Evolutionary conservation across 2,113 vertebrate genomes (phyloP), one percentile per base, ranked within the genome.

Genomic region (Fregetta grallaria): DNA sequence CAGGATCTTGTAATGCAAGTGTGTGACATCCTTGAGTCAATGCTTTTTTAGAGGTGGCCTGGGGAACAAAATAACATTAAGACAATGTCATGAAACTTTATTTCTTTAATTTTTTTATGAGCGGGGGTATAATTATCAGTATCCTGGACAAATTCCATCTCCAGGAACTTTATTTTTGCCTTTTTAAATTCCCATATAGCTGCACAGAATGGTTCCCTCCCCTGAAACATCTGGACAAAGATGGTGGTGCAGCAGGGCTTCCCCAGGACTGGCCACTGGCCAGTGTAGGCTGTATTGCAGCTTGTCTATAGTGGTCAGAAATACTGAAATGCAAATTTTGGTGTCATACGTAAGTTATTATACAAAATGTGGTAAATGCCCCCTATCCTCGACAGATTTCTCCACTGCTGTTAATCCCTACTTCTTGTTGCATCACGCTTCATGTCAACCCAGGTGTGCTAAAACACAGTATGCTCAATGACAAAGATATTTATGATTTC

Each of bases 281-380:
- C 42, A 13, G 36, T 9, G 13, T 5, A 53, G 45, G 44, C 79
- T 61, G 38, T 71, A 42, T 22, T 73, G 71, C 75, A 61, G 44
- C 32, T 63, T 66, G 50, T 38, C 42, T 88, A 84, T 61, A 50
- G 32, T 4, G 29, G 34, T 56, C 82, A 76, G 34, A 62, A 93
- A 58, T 74, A 25, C 32, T 47, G 40, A 26, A 38, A 47, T 0
- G 0, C 63, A 65, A n/a, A 32, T 66, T 76, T 65, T 50, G 59
- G 2, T 4, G 1, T 40, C 58, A 1, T 1, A 7, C 25, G 13
- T 38, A 47, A 82, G 53, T 29, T 29, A 30, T 50, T n/a, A 6
- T 19, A 65, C 23, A 26, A 76, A 67, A 70, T 9, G 13, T 56
- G 38, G 40, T 59, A 66, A 76, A 68, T 30, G 21, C 27, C 45